Evolutionary conservation across 2,888 invertebrate species (phyloP), one percentile per base, ranked within the genome.

Genomic region (Lasius fuliginosus): DNA sequence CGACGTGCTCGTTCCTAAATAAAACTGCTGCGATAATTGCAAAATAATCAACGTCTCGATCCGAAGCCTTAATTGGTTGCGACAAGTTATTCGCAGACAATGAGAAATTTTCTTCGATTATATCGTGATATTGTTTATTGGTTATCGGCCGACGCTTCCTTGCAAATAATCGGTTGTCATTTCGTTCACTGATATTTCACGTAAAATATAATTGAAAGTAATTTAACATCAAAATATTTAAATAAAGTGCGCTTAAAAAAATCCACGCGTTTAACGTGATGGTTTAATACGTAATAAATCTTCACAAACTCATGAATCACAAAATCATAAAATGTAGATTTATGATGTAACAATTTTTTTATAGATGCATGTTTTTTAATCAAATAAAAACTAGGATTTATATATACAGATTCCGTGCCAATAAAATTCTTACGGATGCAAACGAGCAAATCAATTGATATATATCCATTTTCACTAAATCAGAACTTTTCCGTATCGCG

Each of bases 351-450:
- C n/a, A 49, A 49, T 49, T 49, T 77, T 69, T 58, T 30, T 30
- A 15, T 9, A 33, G 15, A 56, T n/a, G 3, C 4, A 56, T n/a
- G 9, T 42, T 30, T 65, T n/a, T 65, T 58, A 30, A 62, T 40
- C 40, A 64, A 68, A 27, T 27, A 64, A 42, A 18, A 73, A 49
- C n/a, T 27, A 82, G 58, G 23, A 68, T 76, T 65, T 46, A 77
- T 76, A 36, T 53, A 69, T 53, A n/a, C n/a, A 82, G n/a, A 53
- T 69, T 85, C 87, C 87, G 86, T 89, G 68, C 89, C 84, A 89
- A 86, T 81, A 68, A 83, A 74, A 33, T 46, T 85, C 56, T 27
- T 89, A 89, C 87, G 85, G 87, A 62, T 85, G 42, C 60, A 69
- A 27, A 6, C 6, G 42, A 56, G 40, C n/a, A 62, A 82, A 81